Conservation (phyloP, 2,888 invertebrate species). For the Meandrusa payeni region DNA sequence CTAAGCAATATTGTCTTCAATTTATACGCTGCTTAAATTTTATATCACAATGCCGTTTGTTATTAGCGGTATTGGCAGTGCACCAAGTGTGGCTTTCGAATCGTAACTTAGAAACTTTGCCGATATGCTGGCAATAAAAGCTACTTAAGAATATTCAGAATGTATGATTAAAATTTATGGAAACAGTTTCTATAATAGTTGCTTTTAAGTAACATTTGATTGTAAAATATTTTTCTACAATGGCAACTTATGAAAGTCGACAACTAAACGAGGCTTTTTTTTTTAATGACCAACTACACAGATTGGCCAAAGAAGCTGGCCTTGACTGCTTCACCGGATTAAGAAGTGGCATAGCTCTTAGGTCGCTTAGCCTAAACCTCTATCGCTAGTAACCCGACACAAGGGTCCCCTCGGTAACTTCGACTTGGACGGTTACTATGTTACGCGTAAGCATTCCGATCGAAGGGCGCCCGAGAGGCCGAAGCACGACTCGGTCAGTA, state of each 20-base stretch:
- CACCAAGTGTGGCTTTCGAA: constrained; percentile 11
- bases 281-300: too few species aligned
- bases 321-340: background rate
- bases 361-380: too few species aligned
- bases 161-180: constrained; percentile 8
- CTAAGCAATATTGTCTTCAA: constrained; percentile 1
- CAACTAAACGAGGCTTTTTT: too few species aligned
- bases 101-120: constrained; percentile 17
- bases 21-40: constrained; percentile 16
- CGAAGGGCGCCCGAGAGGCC: too few species aligned
- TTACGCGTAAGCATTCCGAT: too few species aligned
- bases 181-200: constrained; percentile 3
- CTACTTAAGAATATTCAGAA: constrained; percentile 20
- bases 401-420: too few species aligned
- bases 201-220: background rate
- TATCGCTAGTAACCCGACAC: too few species aligned
- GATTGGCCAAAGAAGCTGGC: too few species aligned
- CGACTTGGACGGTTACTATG: too few species aligned
- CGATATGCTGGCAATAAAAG: constrained; percentile 12
- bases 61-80: constrained; percentile 18
- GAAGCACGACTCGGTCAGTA: too few species aligned
- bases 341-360: too few species aligned
- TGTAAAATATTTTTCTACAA: background rate
- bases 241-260: too few species aligned
- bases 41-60: constrained; percentile 11